Conservation (phyloP, 2,113 vertebrate species). For the Hippopotamus amphibius region DNA sequence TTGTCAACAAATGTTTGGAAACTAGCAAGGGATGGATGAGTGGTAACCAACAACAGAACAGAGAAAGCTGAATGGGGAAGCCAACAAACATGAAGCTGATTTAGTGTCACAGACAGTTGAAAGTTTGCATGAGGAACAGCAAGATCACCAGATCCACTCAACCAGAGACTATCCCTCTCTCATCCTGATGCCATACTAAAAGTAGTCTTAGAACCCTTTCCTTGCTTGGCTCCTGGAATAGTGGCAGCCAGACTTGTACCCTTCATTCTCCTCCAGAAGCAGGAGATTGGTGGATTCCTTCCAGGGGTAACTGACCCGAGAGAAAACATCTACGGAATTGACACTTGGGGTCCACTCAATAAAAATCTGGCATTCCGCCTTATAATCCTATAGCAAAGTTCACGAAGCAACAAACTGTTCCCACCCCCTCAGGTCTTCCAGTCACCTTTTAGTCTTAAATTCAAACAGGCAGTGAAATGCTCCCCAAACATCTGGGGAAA, state of each 20-base stretch:
- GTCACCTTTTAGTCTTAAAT: conserved; percentile 16
- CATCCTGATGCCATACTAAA: conserved; percentile 24
- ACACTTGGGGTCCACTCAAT: background rate
- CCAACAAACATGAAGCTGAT: conserved; percentile 44
- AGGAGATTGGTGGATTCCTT: background rate
- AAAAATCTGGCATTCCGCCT: background rate
- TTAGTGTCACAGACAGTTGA: conserved; percentile 24
- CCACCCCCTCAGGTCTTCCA: background rate
- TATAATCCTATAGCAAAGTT: conserved; percentile 34
- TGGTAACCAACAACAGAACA: conserved; percentile 60
- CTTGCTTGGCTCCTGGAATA: conserved; percentile 23
- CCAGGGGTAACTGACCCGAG: background rate
- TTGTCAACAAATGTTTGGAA: conserved; percentile 65
- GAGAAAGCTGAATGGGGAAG: conserved; percentile 45
- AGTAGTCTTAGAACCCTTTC: conserved; percentile 24
- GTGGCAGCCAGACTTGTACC: background rate
- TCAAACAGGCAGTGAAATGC: conserved; percentile 10
- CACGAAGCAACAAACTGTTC: background rate
- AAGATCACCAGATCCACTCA: conserved; percentile 22
- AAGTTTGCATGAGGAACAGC: conserved; percentile 47
- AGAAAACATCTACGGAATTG: conserved; percentile 34
- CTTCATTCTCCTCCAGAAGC: background rate
- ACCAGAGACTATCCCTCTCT: background rate
- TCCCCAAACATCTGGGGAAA: conserved; percentile 22
- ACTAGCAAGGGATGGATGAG: conserved; percentile 14